Evolutionary conservation across 2,797 vertebrate species (phyloP).

Genomic region (Manis pentadactyla): DNA sequence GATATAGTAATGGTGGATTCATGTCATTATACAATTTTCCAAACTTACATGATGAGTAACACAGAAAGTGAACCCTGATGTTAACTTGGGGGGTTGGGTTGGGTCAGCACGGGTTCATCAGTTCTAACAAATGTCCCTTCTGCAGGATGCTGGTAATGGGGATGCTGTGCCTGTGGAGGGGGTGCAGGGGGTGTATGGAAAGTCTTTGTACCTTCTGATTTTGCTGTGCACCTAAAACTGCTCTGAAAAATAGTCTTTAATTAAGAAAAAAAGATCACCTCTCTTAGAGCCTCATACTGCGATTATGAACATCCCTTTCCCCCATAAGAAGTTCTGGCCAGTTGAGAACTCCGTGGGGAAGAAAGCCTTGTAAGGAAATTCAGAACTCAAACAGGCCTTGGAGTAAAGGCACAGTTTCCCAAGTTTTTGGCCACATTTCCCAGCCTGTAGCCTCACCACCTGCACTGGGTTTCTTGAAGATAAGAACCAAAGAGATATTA

Average conservation of each 20-base stretch:
- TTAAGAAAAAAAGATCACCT: neutral
- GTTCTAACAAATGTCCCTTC: rapidly evolving
- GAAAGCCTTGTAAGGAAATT: neutral
- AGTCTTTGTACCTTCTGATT: neutral
- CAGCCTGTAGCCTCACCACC: neutral
- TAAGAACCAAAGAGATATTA: neutral
- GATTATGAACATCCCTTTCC: neutral
- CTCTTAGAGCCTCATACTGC: neutral
- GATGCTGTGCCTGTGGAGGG: neutral
- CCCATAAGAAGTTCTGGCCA: neutral
- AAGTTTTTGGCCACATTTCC: neutral
- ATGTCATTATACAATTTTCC: neutral
- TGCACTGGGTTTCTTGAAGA: neutral
- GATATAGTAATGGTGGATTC: neutral
- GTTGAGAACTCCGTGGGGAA: neutral
- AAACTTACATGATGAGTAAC: neutral
- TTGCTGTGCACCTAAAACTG: neutral
- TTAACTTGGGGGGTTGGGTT: neutral
- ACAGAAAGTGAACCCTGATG: neutral
- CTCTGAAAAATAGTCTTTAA: neutral
- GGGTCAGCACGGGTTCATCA: neutral
- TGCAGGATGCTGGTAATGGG: neutral
- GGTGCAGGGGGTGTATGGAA: neutral
- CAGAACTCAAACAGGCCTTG: neutral
- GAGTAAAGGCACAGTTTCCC: neutral